Evolutionary conservation across 2,113 vertebrate genomes (phyloP), one percentile per base, ranked within the genome.

Genomic region (Noturus placidus): DNA sequence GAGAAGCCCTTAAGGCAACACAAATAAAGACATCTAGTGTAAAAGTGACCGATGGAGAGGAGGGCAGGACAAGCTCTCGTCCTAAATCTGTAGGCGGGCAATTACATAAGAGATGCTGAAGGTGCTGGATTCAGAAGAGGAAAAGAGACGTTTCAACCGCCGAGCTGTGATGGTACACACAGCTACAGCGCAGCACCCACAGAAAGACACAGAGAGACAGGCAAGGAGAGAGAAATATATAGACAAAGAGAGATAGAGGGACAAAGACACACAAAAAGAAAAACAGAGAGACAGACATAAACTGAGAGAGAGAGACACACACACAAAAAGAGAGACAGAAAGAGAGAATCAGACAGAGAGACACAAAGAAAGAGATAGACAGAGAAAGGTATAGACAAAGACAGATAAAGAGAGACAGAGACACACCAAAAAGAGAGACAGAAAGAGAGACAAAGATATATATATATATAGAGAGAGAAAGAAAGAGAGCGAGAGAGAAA

Each of bases 1-100:
- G 20, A 38, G 61, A 81, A 59, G 56, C 79, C 33, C 11, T 59
- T 59, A 35, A 81, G 79, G 79, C 56, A 27, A 38, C 79, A 81
- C 56, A 38, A 59, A 61, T 81, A 59, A 81, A 81, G 30, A 59
- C 59, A 59, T 81, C 54, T 59, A 6, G 20, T 25, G 79, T 81
- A 38, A 59, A 81, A 13, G 30, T 59, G 54, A 80, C 17, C 52
- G 3, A 57, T 54, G 52, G 77, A 35, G 77, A 80, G 25, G 2
- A 56, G 52, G 54, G 30, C 15, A 35, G 78, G 78, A 80, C 9
- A 9, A 19, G 27, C 14, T n/a, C 46, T 56, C 22, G 19, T 22
- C 7, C 3, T 38, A 35, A 72, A 38, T 38, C 69, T 38, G 19
- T 2, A 77, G 74, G 11, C 74, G 9, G 33, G 54, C n/a, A 80